Evolutionary conservation across 2,797 vertebrate species (phyloP).

Genomic region (Pampus argenteus): DNA sequence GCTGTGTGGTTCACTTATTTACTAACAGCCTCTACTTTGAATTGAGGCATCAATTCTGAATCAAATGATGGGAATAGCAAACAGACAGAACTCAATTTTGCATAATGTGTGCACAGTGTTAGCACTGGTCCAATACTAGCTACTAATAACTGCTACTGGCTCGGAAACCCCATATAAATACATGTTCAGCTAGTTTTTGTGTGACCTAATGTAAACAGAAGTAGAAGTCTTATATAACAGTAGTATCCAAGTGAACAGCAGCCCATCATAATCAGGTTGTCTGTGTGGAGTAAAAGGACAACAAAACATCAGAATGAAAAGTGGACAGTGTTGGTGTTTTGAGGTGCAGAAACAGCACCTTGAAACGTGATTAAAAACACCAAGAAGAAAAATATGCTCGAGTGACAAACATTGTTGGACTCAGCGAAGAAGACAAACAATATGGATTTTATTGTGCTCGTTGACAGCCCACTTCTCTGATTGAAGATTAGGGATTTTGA

Average conservation of each 20-base stretch:
- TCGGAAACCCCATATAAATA: neutral
- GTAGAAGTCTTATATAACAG: neutral
- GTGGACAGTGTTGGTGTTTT: neutral
- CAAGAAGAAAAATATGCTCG: neutral
- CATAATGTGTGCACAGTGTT: conserved; percentile 15
- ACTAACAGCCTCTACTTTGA: conserved; percentile 24
- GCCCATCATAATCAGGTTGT: too few relatives aligned
- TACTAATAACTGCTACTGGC: neutral
- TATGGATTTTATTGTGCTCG: neutral
- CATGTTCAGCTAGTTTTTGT: neutral
- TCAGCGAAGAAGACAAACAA: neutral
- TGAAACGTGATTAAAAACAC: neutral
- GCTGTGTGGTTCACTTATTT: conserved; percentile 27
- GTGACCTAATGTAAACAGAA: neutral
- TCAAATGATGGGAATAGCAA: conserved; percentile 25
- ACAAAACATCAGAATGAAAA: neutral
- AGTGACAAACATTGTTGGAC: neutral
- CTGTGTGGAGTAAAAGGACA: too few relatives aligned
- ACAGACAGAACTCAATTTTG: conserved; percentile 10
- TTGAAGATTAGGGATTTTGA: neutral
- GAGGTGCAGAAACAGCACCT: neutral
- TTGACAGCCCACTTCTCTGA: neutral
- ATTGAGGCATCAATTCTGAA: conserved; percentile 34
- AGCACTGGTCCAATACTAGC: neutral
- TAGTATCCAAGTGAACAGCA: too few relatives aligned